A percentile compares a stretch with the other conserved stretches of the same genome.
Conservation (phyloP, 2,113 vertebrate genomes). For the human (Homo sapiens) region GRCh38 chr16:27396501-27397000, state of each 20-base stretch:
- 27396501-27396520: not conserved
- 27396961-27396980: not conserved
- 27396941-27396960: not conserved
- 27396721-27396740: not conserved
- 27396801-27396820: too few species aligned
- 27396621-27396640: not conserved
- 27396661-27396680: not conserved
- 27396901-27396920: not conserved
- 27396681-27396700: not conserved
- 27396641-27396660: not conserved
- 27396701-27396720: not conserved
- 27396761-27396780: not conserved
- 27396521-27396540: not conserved
- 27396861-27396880: not conserved
- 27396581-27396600: not conserved
- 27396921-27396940: not conserved
- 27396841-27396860: too few species aligned
- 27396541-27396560: not conserved
- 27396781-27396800: too few species aligned
- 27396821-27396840: too few species aligned
- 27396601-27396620: not conserved
- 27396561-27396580: accelerated
- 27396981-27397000: not conserved
- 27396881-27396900: not conserved
- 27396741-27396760: not conserved